Percentiles rank a stretch among this genome's conserved stretches.
Conservation (phyloP, 2,888 invertebrate genomes). For the Amphipoea oculea region DNA sequence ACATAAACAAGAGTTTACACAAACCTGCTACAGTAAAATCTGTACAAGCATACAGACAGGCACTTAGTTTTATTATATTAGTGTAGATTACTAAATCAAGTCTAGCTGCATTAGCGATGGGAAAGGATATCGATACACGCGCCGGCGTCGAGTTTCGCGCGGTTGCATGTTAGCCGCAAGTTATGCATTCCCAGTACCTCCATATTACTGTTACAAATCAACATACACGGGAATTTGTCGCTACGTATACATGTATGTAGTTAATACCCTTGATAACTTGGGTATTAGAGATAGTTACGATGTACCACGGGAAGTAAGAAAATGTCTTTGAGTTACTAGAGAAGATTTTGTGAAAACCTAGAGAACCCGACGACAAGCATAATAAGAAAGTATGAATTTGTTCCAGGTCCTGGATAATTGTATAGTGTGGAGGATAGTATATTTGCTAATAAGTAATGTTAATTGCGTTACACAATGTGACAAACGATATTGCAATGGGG, state of each 20-base stretch:
- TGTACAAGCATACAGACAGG: slow-evolving; percentile 30
- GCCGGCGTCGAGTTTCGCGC: slow-evolving; percentile 81
- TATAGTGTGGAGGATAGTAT: not conserved
- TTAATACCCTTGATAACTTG: slow-evolving; percentile 20
- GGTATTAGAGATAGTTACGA: slow-evolving; percentile 1
- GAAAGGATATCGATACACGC: slow-evolving; percentile 83
- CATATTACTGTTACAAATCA: slow-evolving; percentile 80
- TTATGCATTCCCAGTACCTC: slow-evolving; percentile 74
- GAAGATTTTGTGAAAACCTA: not conserved
- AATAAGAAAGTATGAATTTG: not conserved
- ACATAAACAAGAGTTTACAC: slow-evolving; percentile 1
- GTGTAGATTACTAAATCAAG: slow-evolving; percentile 67
- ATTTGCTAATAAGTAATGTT: not conserved
- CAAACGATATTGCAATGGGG: not conserved
- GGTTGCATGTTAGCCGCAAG: slow-evolving; percentile 80
- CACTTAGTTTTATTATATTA: slow-evolving; percentile 61
- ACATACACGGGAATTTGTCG: slow-evolving; percentile 78
- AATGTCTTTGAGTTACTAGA: not conserved
- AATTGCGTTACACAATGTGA: slow-evolving; percentile 1
- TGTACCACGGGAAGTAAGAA: not conserved
- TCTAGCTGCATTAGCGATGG: slow-evolving; percentile 73
- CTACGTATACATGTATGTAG: slow-evolving; percentile 41
- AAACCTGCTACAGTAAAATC: slow-evolving; percentile 20
- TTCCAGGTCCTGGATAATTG: too few relatives aligned
- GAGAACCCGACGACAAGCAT: not conserved